Evolutionary conservation across 2,113 vertebrate genomes (phyloP), one percentile per base, ranked within the genome.

Genomic region (Oriolus oriolus): DNA sequence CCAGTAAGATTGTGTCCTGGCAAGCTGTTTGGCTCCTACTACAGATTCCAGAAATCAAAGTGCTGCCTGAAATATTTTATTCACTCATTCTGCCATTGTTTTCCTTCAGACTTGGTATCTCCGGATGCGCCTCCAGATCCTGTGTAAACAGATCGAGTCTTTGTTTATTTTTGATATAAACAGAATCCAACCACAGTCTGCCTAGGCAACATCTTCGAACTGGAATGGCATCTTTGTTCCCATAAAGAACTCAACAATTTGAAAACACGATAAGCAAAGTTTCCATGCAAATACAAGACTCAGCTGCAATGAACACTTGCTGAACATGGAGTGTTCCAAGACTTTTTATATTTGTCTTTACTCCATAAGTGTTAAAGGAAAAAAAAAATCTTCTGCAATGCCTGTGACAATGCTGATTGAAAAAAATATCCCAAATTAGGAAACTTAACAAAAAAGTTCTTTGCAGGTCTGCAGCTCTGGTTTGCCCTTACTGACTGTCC

Each of bases 111-210:
- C 57, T 83, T 33, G 0, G 11, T 63, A 91, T 82, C 50, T 87
- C 53, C 1, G 4, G 61, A 90, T 95, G 59, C 83, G 57, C 41
- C 68, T 88, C 83, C 52, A 88, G 68, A 77, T 88, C 52, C 77
- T 70, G 50, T 84, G 60, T 92, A 93, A 92, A 73, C 45, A 78
- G 37, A 77, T 45, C 10, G 66, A 77, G 39, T 33, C 41, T 88
- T 87, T 77, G 59, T 80, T 96, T 93, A 66, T 69, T 84, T 87
- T 76, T 81, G 56, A 78, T 85, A 76, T 45, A 87, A 96, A 89
- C 53, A 79, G 64, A 84, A 68, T 33, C 23, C 69, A 89, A 79
- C 61, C 41, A 64, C 56, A 73, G 19, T 50, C 45, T 87, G 70
- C 47, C 39, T 42, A 76, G 50, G 39, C 75, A 93, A 54, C 21